Evolutionary conservation across 2,797 vertebrate genomes (phyloP).

Genomic region (Gallinago stenura): DNA sequence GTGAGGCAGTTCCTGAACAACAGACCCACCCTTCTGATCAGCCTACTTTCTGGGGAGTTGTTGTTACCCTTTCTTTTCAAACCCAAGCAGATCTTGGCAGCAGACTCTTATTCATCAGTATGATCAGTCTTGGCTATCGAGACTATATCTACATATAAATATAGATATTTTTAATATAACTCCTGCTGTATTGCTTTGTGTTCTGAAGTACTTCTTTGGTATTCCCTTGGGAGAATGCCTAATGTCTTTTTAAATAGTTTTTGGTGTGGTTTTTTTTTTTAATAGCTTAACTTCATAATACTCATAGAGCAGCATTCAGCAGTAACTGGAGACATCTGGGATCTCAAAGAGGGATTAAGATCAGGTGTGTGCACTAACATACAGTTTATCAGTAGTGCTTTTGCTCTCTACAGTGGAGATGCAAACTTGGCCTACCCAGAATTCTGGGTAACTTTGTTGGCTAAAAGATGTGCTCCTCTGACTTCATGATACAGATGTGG

Average conservation of each 20-base stretch:
- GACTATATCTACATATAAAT: accelerated
- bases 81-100: not conserved
- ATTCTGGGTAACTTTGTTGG: not conserved
- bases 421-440: not conserved
- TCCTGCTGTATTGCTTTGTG: not conserved
- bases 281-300: not conserved
- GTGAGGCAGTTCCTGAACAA: not conserved
- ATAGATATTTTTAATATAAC: not conserved
- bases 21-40: not conserved
- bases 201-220: not conserved
- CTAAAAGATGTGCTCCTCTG: not conserved
- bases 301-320: not conserved
- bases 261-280: not conserved
- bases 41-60: not conserved
- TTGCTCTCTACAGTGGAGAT: not conserved
- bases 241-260: not conserved
- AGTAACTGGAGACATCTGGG: not conserved
- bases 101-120: not conserved
- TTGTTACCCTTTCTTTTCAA: not conserved
- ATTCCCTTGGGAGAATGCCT: not conserved
- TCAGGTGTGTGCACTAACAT: not conserved
- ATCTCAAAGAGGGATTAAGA: not conserved
- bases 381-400: not conserved
- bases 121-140: not conserved
- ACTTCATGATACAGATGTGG: not conserved